Evolutionary conservation across 2,113 vertebrate genomes (phyloP).

Genomic region (Microcebus griseorufus): DNA sequence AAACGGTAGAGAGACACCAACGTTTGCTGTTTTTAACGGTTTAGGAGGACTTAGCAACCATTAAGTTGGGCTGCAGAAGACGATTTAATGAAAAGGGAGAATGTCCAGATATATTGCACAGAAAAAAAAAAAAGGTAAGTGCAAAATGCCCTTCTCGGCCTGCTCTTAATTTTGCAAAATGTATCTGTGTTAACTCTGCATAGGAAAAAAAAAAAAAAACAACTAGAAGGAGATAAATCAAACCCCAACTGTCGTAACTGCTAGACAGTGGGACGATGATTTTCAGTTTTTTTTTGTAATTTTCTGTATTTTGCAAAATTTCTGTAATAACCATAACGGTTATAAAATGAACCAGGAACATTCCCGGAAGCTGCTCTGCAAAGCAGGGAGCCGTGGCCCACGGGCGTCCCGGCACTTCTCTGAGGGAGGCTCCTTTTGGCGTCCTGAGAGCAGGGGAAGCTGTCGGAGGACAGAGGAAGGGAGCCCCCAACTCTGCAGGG

Average conservation of each 20-base stretch:
- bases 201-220: too few relatives aligned
- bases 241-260: accelerated
- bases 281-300: too few relatives aligned
- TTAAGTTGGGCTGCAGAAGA: neutral
- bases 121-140: too few relatives aligned
- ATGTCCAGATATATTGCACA: too few relatives aligned
- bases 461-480: accelerated
- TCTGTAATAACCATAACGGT: neutral
- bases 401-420: accelerated
- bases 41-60: neutral
- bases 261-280: too few relatives aligned
- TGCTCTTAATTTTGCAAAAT: neutral
- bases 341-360: accelerated
- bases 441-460: neutral
- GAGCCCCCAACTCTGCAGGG: neutral
- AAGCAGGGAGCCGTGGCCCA: neutral
- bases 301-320: neutral
- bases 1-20: accelerated
- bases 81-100: neutral
- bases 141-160: neutral
- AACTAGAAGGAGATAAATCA: neutral
- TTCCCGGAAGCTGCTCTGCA: neutral
- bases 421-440: accelerated
- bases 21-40: neutral
- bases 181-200: neutral